phyloP scores from a whole-genome alignment of 2,113 vertebrate genomes.

The Anguilla rostrata region DNA sequence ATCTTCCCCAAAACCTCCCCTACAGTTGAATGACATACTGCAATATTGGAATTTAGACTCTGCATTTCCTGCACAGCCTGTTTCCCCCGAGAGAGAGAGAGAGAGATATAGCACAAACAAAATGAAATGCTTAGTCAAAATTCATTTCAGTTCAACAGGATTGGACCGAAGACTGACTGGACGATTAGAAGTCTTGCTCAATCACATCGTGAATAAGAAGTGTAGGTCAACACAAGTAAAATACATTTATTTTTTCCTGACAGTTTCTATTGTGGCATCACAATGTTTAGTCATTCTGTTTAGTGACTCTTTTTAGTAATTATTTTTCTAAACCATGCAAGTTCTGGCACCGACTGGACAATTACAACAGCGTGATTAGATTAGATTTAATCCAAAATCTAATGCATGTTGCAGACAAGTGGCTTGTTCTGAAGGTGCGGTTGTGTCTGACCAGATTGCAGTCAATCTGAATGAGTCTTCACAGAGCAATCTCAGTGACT shows the following conservation, averaged over 20 bases:
- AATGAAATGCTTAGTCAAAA: background rate
- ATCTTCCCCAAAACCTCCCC: background rate
- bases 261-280: background rate
- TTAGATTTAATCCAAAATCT: background rate
- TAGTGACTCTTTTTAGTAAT: background rate
- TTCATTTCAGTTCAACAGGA: background rate
- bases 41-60: background rate
- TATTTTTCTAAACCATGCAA: background rate
- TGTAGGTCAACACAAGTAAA: background rate
- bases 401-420: background rate
- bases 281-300: background rate
- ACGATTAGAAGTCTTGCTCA: background rate
- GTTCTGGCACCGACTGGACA: background rate
- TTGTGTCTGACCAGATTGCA: background rate
- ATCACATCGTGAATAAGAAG: background rate
- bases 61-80: background rate
- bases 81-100: background rate
- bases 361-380: background rate
- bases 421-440: background rate
- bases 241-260: background rate
- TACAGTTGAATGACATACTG: background rate
- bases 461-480: background rate
- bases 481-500: background rate
- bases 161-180: background rate
- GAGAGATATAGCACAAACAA: background rate